Base-by-base conservation (phyloP, 2,888 invertebrate species). In the Lycophotia porphyrea region DNA sequence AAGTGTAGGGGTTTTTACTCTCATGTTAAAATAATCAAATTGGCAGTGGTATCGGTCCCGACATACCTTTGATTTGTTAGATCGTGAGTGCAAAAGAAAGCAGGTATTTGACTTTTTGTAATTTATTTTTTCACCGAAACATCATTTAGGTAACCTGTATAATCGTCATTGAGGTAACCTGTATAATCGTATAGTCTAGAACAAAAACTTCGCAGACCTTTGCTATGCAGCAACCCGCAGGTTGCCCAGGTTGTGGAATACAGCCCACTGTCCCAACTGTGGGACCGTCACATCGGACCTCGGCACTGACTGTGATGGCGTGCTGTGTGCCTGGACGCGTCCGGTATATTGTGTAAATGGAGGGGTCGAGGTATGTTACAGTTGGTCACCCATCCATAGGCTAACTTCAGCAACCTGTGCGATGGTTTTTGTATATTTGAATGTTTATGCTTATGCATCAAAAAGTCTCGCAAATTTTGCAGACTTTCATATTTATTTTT, bases 261-360 rank as follows among this genome's bases (percentile, higher is more conserved):
- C 7, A 55, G 18, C 27, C 55, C 55, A 31, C 27, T 18, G 15
- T 18, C 55, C 55, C 27, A 58, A 8, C 13, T 8, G 27, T 3
- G 27, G n/a, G 18, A 58, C 27, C 27, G 55, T 58, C 18, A 31
- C 1, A 21, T 18, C 66, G 47, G 27, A 31, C n/a, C 93, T 94
- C 95, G 94, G 87, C 96, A 95, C 95, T 94, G 96, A 92, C 93
- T 94, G 94, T 94, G 94, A 94, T 93, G 91, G 92, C 93, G 93
- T 93, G 88, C 90, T 90, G 94, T 92, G 94, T 95, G 93, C 90
- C 90, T 93, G 93, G 88, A 86, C 88, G 92, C 92, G 93, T 93
- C 94, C 94, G 92, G 89, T 94, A 93, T 94, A 93, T 93, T 93
- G 94, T 95, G 93, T 94, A 94, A n/a, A n/a, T n/a, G n/a, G n/a